These are phyloP conservation scores for Pteronura brasiliensis DNA, from an alignment of 2,113 vertebrate genomes.

Conservation along the genomic window DNA sequence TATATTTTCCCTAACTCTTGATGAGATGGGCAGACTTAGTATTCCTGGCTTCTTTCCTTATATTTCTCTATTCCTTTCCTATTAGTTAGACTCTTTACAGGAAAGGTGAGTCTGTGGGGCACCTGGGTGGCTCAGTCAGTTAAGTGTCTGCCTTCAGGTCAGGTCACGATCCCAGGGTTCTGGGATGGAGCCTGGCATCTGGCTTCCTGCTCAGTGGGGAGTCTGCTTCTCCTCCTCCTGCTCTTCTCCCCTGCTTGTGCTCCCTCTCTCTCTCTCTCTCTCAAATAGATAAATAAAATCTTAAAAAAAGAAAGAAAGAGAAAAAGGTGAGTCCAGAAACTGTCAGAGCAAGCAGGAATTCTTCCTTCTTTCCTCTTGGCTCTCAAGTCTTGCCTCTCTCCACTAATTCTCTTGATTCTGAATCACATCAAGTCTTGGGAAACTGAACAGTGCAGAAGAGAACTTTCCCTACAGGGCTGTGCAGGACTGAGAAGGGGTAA, in stretches of 20 bases:
- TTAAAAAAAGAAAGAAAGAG: too few species aligned
- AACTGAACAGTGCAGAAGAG: not conserved
- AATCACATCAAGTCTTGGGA: not conserved
- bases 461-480: not conserved
- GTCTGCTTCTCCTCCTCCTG: too few species aligned
- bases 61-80: not conserved
- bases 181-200: not conserved
- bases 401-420: not conserved
- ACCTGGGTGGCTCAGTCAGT: not conserved
- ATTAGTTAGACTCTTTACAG: not conserved
- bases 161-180: not conserved
- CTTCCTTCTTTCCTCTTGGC: not conserved
- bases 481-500: not conserved
- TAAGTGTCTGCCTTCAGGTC: not conserved
- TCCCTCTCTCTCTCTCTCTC: too few species aligned
- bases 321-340: not conserved
- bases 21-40: not conserved
- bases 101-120: not conserved
- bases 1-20: not conserved
- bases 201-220: not conserved
- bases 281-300: too few species aligned
- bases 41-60: not conserved
- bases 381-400: not conserved
- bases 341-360: not conserved
- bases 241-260: too few species aligned